Conservation (phyloP, 2,113 vertebrate genomes). For the Petrocephalus microphthalmus region DNA sequence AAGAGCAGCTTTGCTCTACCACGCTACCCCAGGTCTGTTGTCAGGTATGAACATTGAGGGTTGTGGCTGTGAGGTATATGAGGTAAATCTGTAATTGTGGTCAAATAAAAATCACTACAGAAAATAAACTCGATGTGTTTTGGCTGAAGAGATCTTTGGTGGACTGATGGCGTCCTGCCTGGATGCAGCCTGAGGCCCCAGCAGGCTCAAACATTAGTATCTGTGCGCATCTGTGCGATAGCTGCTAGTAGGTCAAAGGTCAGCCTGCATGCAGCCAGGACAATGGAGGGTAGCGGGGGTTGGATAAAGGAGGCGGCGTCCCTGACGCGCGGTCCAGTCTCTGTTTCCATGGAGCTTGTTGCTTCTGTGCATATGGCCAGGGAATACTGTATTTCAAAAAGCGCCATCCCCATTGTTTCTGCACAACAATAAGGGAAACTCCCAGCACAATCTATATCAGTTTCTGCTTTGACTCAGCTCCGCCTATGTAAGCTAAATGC, state of each 20-base stretch:
- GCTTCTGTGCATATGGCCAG: constrained; percentile 50
- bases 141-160: neutral
- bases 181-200: neutral
- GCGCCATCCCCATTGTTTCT: constrained; percentile 40
- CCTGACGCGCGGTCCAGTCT: constrained; percentile 46
- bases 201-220: neutral
- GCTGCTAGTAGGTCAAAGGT: constrained; percentile 43
- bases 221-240: constrained; percentile 32
- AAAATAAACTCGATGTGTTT: neutral
- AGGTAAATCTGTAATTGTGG: neutral
- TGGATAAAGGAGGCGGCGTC: constrained; percentile 53
- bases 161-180: constrained; percentile 4
- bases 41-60: neutral
- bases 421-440: constrained; percentile 6
- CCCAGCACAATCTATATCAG: neutral
- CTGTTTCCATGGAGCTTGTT: constrained; percentile 37
- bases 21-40: neutral
- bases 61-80: neutral
- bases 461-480: neutral
- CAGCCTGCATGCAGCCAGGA: constrained; percentile 31
- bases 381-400: constrained; percentile 35
- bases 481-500: neutral
- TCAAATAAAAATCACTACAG: neutral
- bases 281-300: constrained; percentile 28
- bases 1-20: neutral